These are phyloP conservation scores for Callipepla squamata DNA, from an alignment of 2,113 vertebrate species.

Conservation along the genomic window DNA sequence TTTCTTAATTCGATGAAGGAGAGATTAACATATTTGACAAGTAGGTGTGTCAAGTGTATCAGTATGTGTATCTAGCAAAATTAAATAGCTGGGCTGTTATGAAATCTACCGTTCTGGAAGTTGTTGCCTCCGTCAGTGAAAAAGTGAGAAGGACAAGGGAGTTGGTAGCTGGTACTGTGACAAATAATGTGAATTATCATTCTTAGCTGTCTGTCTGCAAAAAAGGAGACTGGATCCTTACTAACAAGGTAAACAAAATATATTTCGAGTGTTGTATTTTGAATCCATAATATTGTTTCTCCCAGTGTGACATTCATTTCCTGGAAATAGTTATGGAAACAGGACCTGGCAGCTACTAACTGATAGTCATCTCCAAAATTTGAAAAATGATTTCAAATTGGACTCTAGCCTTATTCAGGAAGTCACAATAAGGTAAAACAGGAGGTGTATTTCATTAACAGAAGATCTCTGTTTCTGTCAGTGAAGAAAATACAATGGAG, in stretches of 20 bases:
- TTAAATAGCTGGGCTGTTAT: not conserved
- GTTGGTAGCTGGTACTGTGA: slow-evolving; percentile 26
- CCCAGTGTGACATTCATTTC: not conserved
- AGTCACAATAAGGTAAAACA: not conserved
- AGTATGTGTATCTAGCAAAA: not conserved
- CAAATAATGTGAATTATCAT: slow-evolving; percentile 73
- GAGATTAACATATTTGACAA: not conserved
- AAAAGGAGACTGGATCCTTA: slow-evolving; percentile 77
- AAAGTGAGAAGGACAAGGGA: not conserved
- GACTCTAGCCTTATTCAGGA: not conserved
- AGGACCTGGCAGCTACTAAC: slow-evolving; percentile 72
- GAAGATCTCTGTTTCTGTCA: not conserved
- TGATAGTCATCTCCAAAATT: slow-evolving; percentile 48
- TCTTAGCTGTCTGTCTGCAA: slow-evolving; percentile 76
- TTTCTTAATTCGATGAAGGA: not conserved
- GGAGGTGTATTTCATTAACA: not conserved
- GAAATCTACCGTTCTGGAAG: not conserved
- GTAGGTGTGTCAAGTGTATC: not conserved
- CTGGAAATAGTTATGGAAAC: slow-evolving; percentile 52
- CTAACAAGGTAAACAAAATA: slow-evolving; percentile 74
- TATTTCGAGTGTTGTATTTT: slow-evolving; percentile 39
- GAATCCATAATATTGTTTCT: slow-evolving; percentile 7
- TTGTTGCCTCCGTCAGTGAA: not conserved
- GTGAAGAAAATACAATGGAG: not conserved
- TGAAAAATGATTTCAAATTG: not conserved